These are phyloP conservation scores for Pocillopora verrucosa DNA, from an alignment of 64 coral and sea anemone genomes.

Conservation along the genomic window DNA sequence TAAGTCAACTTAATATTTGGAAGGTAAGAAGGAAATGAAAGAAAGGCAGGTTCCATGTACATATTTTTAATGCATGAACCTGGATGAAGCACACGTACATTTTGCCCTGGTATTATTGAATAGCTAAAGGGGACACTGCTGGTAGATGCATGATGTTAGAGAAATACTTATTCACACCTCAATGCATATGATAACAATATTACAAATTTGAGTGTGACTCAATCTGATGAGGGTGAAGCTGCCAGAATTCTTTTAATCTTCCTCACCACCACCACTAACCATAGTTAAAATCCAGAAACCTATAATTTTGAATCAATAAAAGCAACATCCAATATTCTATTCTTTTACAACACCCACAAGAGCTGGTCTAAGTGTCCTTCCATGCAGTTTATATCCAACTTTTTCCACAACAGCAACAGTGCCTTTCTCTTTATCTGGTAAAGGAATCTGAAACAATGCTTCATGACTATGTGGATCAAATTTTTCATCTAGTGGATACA, in stretches of 20 bases:
- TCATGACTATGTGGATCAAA: slow-evolving; percentile 97
- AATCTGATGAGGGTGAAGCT: neutral
- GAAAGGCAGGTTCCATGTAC: no score
- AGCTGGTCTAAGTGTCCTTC: slow-evolving; percentile 90
- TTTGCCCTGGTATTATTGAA: no score
- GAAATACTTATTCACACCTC: neutral
- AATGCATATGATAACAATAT: neutral
- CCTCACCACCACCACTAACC: neutral
- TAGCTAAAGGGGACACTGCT: no score
- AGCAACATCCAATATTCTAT: slow-evolving; percentile 7
- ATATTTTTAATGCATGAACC: no score
- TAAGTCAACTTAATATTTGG: no score
- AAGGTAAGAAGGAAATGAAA: no score
- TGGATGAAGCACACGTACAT: no score
- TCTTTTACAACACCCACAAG: slow-evolving; percentile 92
- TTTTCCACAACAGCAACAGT: slow-evolving; percentile 91
- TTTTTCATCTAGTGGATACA: slow-evolving; percentile 84
- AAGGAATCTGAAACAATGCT: slow-evolving; percentile 82
- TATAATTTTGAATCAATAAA: neutral
- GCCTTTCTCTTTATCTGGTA: slow-evolving; percentile 92
- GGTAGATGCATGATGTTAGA: no score
- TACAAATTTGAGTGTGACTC: neutral
- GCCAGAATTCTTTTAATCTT: neutral
- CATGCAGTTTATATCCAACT: slow-evolving; percentile 95
- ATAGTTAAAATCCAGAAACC: neutral